A percentile compares a stretch with the other conserved stretches of the same genome.
Conservation (phyloP, 2,797 vertebrate genomes). For the Falco novaeseelandiae region DNA sequence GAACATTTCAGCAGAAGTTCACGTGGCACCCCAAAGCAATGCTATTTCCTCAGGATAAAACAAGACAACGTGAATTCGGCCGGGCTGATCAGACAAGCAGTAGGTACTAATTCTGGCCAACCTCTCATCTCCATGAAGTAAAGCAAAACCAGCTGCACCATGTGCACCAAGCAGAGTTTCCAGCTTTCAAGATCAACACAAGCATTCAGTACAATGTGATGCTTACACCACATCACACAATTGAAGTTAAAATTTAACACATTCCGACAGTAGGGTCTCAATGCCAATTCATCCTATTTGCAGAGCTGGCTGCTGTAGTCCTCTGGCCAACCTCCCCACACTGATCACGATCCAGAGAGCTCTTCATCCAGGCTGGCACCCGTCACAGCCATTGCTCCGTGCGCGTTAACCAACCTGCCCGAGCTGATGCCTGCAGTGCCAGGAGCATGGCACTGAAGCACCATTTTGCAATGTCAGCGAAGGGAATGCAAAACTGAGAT, state of each 20-base stretch:
- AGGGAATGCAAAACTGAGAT: neutral
- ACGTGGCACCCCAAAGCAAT: neutral
- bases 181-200: neutral
- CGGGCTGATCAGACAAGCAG: neutral
- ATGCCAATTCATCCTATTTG: neutral
- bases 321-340: neutral
- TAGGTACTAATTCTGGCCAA: neutral
- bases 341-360: rapidly evolving
- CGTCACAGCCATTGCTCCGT: rapidly evolving
- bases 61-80: rapidly evolving
- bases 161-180: neutral
- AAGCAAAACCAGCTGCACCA: neutral
- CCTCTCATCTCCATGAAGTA: neutral
- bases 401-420: neutral
- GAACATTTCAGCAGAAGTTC: neutral
- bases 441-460: neutral
- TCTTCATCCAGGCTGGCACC: neutral
- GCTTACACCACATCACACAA: neutral
- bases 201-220: rapidly evolving
- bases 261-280: neutral
- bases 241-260: neutral
- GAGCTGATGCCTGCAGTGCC: neutral
- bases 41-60: neutral
- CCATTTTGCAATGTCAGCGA: neutral
- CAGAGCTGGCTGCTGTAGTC: neutral